phyloP scores from a whole-genome alignment of 1,140 invertebrate genomes.

The Drusus annulatus region DNA sequence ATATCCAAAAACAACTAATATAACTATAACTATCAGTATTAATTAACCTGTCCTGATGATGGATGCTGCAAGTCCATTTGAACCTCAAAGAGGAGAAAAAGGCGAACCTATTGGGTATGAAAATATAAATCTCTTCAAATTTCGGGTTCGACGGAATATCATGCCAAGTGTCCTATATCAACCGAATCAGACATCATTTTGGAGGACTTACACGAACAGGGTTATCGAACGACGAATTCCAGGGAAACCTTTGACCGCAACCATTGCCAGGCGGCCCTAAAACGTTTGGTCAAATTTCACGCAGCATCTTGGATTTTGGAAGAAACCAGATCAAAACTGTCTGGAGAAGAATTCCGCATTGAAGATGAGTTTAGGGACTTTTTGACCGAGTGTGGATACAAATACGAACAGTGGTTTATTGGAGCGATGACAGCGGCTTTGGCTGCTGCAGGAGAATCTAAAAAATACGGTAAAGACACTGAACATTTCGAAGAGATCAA shows the following conservation, averaged over 20 bases:
- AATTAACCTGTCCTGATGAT: no score
- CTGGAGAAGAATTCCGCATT: slow-evolving; percentile 12
- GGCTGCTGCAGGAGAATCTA: slow-evolving; percentile 25
- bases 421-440: slow-evolving; percentile 34
- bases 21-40: no score
- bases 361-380: slow-evolving; percentile 41
- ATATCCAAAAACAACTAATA: no score
- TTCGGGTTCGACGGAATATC: slow-evolving; percentile 32
- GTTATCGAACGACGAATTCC: slow-evolving; percentile 32
- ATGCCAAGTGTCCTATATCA: slow-evolving; percentile 12
- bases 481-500: slow-evolving; percentile 44
- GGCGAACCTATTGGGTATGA: no score
- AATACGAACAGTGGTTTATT: slow-evolving; percentile 39
- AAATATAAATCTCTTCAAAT: not conserved
- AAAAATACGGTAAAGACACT: slow-evolving; percentile 6
- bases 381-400: slow-evolving; percentile 37
- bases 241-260: slow-evolving; percentile 36
- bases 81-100: no score
- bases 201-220: slow-evolving; percentile 40
- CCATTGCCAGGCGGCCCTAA: slow-evolving; percentile 40
- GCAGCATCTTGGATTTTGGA: slow-evolving; percentile 48
- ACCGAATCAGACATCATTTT: slow-evolving; percentile 27
- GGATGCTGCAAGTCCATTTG: no score
- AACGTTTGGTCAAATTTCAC: slow-evolving; percentile 41
- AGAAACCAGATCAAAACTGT: slow-evolving; percentile 26